Evolutionary conservation across 1,140 invertebrate genomes (phyloP).

Genomic region (Artemia franciscana): DNA sequence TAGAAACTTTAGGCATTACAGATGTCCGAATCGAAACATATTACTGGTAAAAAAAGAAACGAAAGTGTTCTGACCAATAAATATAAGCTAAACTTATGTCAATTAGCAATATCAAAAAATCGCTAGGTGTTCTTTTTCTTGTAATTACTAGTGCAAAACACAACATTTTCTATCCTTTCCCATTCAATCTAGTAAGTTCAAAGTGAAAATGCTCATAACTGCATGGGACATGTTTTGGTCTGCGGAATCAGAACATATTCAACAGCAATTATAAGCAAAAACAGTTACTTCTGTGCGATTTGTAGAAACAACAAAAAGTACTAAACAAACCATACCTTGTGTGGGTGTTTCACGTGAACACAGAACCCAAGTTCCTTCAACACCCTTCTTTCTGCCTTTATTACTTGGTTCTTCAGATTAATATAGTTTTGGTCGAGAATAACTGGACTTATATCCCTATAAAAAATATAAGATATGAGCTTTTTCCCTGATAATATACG

Average conservation of each 20-base stretch:
- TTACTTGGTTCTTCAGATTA: slow-evolving; percentile 83
- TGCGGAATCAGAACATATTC: not conserved
- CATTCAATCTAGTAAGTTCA: slow-evolving; percentile 3
- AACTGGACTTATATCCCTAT: slow-evolving; percentile 62
- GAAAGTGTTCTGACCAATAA: too few species aligned
- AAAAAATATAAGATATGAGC: too few species aligned
- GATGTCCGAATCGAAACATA: too few species aligned
- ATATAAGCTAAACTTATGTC: too few species aligned
- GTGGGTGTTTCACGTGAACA: slow-evolving; percentile 97
- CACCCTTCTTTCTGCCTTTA: slow-evolving; percentile 84
- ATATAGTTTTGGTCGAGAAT: slow-evolving; percentile 85
- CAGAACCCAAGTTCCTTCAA: slow-evolving; percentile 96
- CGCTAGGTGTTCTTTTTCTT: too few species aligned
- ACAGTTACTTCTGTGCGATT: not conserved
- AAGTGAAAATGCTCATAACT: slow-evolving; percentile 1
- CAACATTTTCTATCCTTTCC: too few species aligned
- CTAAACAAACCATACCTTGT: slow-evolving; percentile 42
- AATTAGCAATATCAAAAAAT: too few species aligned
- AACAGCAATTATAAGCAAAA: slow-evolving; percentile 1
- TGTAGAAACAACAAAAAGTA: slow-evolving; percentile 1
- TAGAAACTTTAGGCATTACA: too few species aligned
- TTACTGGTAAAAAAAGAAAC: too few species aligned
- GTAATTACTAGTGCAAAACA: too few species aligned
- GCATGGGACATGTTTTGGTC: not conserved
- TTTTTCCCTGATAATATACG: too few species aligned